phyloP scores from a whole-genome alignment of 1,140 invertebrate genomes.

The Drosophila bipectinata region DNA sequence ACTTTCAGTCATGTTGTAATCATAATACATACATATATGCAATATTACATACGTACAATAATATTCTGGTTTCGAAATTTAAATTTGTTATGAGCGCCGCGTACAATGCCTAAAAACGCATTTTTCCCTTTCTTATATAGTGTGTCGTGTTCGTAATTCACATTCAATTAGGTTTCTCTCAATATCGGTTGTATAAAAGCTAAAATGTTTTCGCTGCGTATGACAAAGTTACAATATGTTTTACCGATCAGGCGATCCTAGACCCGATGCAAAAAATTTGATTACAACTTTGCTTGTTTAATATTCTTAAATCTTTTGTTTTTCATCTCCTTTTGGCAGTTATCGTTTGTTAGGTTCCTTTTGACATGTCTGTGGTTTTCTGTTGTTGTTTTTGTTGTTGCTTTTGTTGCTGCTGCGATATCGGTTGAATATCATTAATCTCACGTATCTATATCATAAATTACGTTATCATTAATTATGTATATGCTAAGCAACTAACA shows the following conservation, averaged over 20 bases:
- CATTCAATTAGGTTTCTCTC: slow-evolving; percentile 32
- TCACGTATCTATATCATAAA: slow-evolving; percentile 23
- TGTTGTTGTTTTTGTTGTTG: slow-evolving; percentile 15
- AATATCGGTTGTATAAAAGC: slow-evolving; percentile 72
- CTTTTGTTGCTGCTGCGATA: slow-evolving; percentile 31
- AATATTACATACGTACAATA: slow-evolving; percentile 68
- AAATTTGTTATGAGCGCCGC: slow-evolving; percentile 69
- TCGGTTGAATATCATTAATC: slow-evolving; percentile 33
- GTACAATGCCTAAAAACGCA: slow-evolving; percentile 72
- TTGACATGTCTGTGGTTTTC: slow-evolving; percentile 52
- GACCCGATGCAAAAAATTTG: slow-evolving; percentile 58
- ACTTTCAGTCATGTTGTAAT: slow-evolving; percentile 81
- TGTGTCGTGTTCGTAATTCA: slow-evolving; percentile 66
- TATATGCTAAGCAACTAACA: slow-evolving; percentile 83
- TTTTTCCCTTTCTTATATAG: slow-evolving; percentile 75
- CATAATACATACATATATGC: slow-evolving; percentile 77
- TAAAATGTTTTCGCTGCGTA: slow-evolving; percentile 71
- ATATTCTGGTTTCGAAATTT: slow-evolving; percentile 51
- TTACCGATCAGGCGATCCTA: slow-evolving; percentile 33
- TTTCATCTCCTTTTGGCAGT: slow-evolving; percentile 66
- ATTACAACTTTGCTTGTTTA: slow-evolving; percentile 38
- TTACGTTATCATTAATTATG: slow-evolving; percentile 57
- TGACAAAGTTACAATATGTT: slow-evolving; percentile 41
- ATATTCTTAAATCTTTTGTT: slow-evolving; percentile 16
- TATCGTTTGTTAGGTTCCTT: slow-evolving; percentile 72